Base-by-base conservation (phyloP, 2,888 invertebrate genomes). In the Stratiomys singularior region DNA sequence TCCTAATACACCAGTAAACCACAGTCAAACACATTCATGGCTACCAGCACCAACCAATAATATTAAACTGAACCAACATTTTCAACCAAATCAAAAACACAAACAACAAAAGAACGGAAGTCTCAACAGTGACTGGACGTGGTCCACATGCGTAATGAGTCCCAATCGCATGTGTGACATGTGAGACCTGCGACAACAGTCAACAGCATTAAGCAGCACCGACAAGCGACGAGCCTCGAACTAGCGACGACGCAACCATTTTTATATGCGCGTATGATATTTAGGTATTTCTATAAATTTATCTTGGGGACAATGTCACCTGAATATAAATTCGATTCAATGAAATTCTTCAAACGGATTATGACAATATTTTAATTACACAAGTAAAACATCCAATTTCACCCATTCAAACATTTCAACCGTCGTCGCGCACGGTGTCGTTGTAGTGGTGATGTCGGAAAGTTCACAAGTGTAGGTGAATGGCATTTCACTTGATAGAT, bases 21-120 rank as follows among this genome's bases (percentile, higher is more conserved):
- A 15, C 47, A 21, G 64, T 64, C 1, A 28, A 64, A 64, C 28
- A 64, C 64, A 64, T 30, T 30, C 21, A 30, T 25, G 30, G 18
- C 37, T 37, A 37, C 37, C 37, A 37, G 37, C 37, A 37, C 3
- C 37, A 37, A 37, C 37, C 71, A 52, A 25, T 71, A 27, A 25
- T 46, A 71, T 15, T 13, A 71, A 67, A 52, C 25, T 21, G 7
- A 47, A 28, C 30, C 69, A 69, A 23, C 69, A 25, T 46, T 2
- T 46, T 25, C 47, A 69, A 25, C 46, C 71, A 56, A 64, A 78
- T 66, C 76, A 67, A 69, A 67, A 79, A 74, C 60, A 78, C 78
- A 79, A 79, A 66, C 69, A 78, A 78, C 74, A 79, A 78, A 79
- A 78, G 79, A 79, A 79, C 79, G 79, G 79, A 79, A 79, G 79